Conservation (phyloP, 2,797 vertebrate genomes). For the Sebastes hubbsi region DNA sequence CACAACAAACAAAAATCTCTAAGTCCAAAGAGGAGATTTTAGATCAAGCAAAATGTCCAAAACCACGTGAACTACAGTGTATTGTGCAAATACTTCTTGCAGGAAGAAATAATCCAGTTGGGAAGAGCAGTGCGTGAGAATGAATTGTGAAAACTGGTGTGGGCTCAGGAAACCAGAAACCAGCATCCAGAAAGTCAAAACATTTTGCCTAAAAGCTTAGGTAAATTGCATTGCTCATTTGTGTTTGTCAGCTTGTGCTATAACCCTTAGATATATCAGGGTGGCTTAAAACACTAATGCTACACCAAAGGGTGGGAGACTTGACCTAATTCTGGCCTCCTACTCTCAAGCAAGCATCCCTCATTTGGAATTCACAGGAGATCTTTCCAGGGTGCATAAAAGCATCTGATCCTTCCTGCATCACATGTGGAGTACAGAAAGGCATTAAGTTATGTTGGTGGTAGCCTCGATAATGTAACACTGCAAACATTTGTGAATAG, state of each 20-base stretch:
- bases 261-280: conserved; percentile 53
- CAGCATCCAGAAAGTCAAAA: conserved; percentile 6
- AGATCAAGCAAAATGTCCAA: conserved; percentile 44
- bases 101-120: background rate
- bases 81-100: conserved; percentile 34
- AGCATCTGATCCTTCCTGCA: conserved; percentile 40
- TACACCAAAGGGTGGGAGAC: conserved; percentile 52
- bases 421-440: background rate
- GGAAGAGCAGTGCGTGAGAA: conserved; percentile 3
- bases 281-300: conserved; percentile 62
- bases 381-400: conserved; percentile 36
- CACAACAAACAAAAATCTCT: background rate
- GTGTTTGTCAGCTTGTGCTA: conserved; percentile 40
- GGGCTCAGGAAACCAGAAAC: background rate
- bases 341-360: conserved; percentile 30
- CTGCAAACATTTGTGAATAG: background rate
- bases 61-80: conserved; percentile 21
- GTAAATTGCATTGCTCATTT: conserved; percentile 30
- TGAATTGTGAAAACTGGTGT: background rate
- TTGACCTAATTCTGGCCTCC: conserved; percentile 75
- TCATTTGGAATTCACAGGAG: conserved; percentile 63
- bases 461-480: background rate
- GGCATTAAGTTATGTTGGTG: background rate
- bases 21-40: background rate
- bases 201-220: conserved; percentile 6